Evolutionary conservation across 2,113 vertebrate species (phyloP), one percentile per base, ranked within the genome.

Genomic region (Geococcyx californianus): DNA sequence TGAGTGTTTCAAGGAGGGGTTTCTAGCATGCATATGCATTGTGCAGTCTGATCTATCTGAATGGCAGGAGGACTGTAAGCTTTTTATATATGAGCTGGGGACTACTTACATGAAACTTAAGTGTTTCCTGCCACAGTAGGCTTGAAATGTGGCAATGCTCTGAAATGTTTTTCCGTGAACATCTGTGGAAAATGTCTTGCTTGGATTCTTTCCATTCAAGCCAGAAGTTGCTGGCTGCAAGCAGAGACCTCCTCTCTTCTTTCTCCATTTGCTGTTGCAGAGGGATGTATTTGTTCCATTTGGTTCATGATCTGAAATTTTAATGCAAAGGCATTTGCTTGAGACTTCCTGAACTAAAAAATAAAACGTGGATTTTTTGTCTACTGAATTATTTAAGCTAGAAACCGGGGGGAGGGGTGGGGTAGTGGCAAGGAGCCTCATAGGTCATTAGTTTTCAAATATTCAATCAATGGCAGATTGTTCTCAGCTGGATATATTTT

Each of bases 161-260:
- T 70, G 87, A 85, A 95, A 85, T 74, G 84, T 85, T 96, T 96
- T 96, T 95, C 90, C 59, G 34, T 93, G 63, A 95, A 92, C 91
- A 87, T 94, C 91, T 97, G 80, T 95, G 95, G 92, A 95, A 96
- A 96, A 92, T 90, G 93, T 94, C 92, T 96, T 68, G 56, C 86
- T 93, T 80, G 2, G 80, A 94, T 96, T 96, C 83, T 97, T 96
- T 96, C 95, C 95, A 13, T 90, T 92, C 85, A 81, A 81, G 92
- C 73, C 95, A 95, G 63, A 94, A 92, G 62, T 94, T 90, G 66
- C 90, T 96, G 90, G 83, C 95, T 89, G 77, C 73, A 87, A 72
- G 77, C 69, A 84, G 85, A 90, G 58, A 34, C 52, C 64, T 91
- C 44, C 55, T 90, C 51, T 88, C 81, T 93, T 64, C 73, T 95